Evolutionary conservation across 2,113 vertebrate species (phyloP), one percentile per base, ranked within the genome.

Genomic region (Stigmatopora nigra): DNA sequence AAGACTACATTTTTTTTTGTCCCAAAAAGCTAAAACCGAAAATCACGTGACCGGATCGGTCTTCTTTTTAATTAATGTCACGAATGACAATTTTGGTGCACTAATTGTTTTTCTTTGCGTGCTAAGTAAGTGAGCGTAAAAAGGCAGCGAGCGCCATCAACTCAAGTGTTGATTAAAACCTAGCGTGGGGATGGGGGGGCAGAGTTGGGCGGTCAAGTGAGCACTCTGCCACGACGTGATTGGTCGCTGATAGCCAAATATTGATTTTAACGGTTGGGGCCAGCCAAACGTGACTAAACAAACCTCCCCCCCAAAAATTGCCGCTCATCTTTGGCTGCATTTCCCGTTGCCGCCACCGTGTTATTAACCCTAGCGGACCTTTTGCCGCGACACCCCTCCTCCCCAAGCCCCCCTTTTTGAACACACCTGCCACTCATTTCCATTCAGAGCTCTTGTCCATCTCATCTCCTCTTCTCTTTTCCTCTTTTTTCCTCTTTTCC

Each of bases 91-190:
- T 53, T 53, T 22, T 53, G 3, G n/a, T 52, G 11, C 12, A 12
- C 16, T 3, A 19, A 16, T 14, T 3, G 22, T 31, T 3, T 31
- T 14, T 7, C 15, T 57, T 16, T 16, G 19, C n/a, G 3, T 35
- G 25, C 11, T 35, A 16, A 20, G 19, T 25, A n/a, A 13, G 35
- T 1, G 57, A 41, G 57, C 35, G 57, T n/a, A 9, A 38, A 38
- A 10, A 19, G 3, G 31, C 35, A 41, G 9, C 51, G 19, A 41
- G 9, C 51, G 19, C 36, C 5, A 60, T 20, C 3, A 41, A 36
- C 57, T 60, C 51, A 44, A 20, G 57, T 19, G 57, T 60, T 19
- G 36, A 60, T 60, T 38, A 19, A 60, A 58, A 36, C 15, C 15
- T 3, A 31, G 15, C 56, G 5, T 35, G 17, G 57, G 57, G 56